Evolutionary conservation across 2,888 invertebrate species (phyloP).

Genomic region (Pocota personata): DNA sequence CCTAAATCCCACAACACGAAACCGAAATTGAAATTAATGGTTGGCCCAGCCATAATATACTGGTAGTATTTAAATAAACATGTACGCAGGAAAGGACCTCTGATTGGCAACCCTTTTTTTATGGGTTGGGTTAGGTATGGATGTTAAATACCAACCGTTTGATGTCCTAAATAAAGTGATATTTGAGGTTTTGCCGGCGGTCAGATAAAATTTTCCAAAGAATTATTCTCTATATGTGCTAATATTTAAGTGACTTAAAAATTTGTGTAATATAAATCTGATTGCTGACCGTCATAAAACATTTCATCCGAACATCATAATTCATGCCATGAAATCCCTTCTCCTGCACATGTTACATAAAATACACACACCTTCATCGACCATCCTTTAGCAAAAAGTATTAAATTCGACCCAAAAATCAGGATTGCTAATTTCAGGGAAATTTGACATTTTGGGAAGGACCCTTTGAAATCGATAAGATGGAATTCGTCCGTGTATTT

Average conservation of each 20-base stretch:
- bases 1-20: conserved; percentile 16
- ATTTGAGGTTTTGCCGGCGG: neutral
- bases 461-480: neutral
- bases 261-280: conserved; percentile 30
- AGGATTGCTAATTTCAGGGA: conserved; percentile 7
- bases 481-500: neutral
- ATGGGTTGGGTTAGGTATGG: neutral
- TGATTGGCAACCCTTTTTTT: conserved; percentile 27
- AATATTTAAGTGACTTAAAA: neutral
- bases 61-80: conserved; percentile 27
- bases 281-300: conserved; percentile 3
- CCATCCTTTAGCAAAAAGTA: neutral
- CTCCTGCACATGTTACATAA: neutral
- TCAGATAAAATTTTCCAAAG: neutral
- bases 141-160: conserved; percentile 42
- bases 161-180: conserved; percentile 9
- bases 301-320: conserved; percentile 6
- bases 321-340: conserved; percentile 7
- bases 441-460: conserved; percentile 7
- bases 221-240: neutral
- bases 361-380: neutral
- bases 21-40: conserved; percentile 50
- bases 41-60: conserved; percentile 19
- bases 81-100: conserved; percentile 14
- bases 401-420: conserved; percentile 10